Evolutionary conservation across 2,888 invertebrate species (phyloP).

Genomic region (Cheilosia soror): DNA sequence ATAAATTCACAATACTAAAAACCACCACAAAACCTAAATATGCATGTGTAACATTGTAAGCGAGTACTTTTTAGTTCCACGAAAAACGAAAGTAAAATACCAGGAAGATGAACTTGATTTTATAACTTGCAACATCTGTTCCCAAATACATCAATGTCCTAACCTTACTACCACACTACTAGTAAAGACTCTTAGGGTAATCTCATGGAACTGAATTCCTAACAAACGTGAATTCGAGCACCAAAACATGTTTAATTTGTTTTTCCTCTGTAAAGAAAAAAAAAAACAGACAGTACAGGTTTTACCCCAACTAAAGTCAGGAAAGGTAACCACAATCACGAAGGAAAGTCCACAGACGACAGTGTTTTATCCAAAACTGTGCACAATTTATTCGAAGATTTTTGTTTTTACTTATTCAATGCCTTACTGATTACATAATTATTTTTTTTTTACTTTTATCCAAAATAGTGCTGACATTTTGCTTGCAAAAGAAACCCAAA

Average conservation of each 20-base stretch:
- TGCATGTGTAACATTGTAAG: too few species aligned
- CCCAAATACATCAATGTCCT: constrained; percentile 17
- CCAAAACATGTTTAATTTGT: not conserved
- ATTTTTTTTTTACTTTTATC: constrained; percentile 26
- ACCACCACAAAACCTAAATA: too few species aligned
- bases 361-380: constrained; percentile 19
- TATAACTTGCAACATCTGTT: not conserved
- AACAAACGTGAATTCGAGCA: not conserved
- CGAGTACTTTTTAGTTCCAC: too few species aligned
- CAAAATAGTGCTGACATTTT: constrained; percentile 54
- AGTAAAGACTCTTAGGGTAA: not conserved
- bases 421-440: constrained; percentile 27
- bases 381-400: constrained; percentile 60
- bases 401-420: constrained; percentile 8
- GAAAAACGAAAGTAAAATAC: constrained; percentile 6
- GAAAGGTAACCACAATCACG: constrained; percentile 11
- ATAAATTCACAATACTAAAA: too few species aligned
- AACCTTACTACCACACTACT: constrained; percentile 7
- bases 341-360: constrained; percentile 3
- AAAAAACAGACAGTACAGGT: not conserved
- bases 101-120: constrained; percentile 37
- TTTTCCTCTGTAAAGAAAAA: not conserved
- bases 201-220: not conserved
- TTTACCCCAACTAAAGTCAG: not conserved
- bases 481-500: constrained; percentile 38